Evolutionary conservation across 2,113 vertebrate species (phyloP).

Genomic region (Psammodynastes pulverulentus): DNA sequence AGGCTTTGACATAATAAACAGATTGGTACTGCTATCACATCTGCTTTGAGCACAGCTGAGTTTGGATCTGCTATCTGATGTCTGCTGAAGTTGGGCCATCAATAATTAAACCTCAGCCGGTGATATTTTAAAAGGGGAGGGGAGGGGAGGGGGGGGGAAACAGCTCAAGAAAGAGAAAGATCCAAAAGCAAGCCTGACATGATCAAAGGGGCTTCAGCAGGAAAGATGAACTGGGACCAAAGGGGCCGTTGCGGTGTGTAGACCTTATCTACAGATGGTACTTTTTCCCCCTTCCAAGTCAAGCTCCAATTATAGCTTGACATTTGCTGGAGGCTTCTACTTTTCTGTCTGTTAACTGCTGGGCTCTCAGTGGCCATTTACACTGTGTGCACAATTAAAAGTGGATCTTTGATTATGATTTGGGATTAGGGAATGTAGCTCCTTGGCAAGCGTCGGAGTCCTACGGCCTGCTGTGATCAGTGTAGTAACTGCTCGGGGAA

Average conservation of each 20-base stretch:
- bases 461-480: neutral
- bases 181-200: neutral
- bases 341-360: constrained; percentile 11
- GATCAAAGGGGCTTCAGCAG: constrained; percentile 5
- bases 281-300: neutral
- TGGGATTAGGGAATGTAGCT: constrained; percentile 9
- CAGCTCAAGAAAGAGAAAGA: constrained; percentile 14
- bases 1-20: neutral
- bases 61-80: constrained; percentile 9
- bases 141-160: neutral
- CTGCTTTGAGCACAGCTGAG: neutral
- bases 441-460: neutral
- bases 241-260: neutral
- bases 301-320: constrained; percentile 19
- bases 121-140: constrained; percentile 3
- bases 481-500: neutral
- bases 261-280: constrained; percentile 1
- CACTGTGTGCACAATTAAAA: neutral
- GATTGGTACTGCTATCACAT: neutral
- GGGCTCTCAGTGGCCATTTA: constrained; percentile 13
- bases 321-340: constrained; percentile 17
- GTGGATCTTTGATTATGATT: constrained; percentile 8
- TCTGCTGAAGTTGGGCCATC: neutral
- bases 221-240: constrained; percentile 2
- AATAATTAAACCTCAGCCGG: constrained; percentile 13